A percentile compares a stretch with the other conserved stretches of the same genome.
phyloP scores from a whole-genome alignment of 2,113 vertebrate species.

The Ammospiza caudacuta region DNA sequence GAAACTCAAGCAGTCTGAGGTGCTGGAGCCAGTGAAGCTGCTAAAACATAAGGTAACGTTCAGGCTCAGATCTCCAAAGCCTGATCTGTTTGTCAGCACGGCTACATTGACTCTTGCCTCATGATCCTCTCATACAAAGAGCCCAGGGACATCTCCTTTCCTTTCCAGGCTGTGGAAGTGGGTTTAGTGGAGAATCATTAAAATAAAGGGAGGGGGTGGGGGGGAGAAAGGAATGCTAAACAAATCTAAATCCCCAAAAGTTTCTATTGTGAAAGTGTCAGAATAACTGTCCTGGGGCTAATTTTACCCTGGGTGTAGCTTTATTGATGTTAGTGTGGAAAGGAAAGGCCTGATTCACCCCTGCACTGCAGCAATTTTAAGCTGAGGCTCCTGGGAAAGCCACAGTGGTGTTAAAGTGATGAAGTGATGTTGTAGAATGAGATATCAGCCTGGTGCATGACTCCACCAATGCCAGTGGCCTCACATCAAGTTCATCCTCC shows the following conservation, averaged over 20 bases:
- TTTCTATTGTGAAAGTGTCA: slow-evolving; percentile 9
- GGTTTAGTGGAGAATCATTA: not conserved
- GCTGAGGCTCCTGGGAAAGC: not conserved
- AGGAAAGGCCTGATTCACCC: not conserved
- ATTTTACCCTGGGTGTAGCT: slow-evolving; percentile 9
- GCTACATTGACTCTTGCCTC: not conserved
- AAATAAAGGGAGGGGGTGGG: not conserved
- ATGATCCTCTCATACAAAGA: not conserved
- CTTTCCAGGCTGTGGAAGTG: not conserved
- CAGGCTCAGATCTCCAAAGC: slow-evolving; percentile 4
- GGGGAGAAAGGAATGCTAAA: not conserved
- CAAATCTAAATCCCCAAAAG: not conserved
- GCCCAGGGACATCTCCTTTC: not conserved
- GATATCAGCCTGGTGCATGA: not conserved
- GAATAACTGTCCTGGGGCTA: not conserved
- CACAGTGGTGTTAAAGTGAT: fast-evolving
- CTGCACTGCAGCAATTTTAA: not conserved
- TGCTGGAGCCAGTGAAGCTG: not conserved
- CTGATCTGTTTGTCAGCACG: not conserved
- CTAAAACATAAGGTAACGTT: slow-evolving; percentile 22
- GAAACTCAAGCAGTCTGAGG: slow-evolving; percentile 1
- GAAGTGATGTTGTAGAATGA: not conserved
- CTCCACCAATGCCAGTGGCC: not conserved
- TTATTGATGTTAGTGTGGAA: not conserved
- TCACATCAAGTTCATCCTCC: fast-evolving